These are phyloP conservation scores for Panorpa germanica DNA, from an alignment of 2,888 invertebrate genomes.

Conservation along the genomic window DNA sequence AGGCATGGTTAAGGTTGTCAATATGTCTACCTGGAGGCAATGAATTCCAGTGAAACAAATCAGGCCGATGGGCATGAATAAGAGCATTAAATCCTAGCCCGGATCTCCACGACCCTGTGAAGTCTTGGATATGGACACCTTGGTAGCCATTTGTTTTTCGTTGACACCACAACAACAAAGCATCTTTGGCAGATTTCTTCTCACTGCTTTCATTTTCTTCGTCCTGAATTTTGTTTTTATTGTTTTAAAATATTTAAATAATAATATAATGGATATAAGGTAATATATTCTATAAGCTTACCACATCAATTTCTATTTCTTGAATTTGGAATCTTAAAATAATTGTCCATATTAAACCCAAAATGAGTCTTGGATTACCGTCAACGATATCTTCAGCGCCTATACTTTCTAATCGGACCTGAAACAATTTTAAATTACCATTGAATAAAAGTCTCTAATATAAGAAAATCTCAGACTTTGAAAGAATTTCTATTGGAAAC, in stretches of 20 bases:
- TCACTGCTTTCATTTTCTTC: conserved; percentile 93
- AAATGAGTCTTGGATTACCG: conserved; percentile 88
- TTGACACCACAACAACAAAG: conserved; percentile 94
- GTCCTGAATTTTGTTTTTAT: conserved; percentile 34
- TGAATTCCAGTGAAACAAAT: conserved; percentile 74
- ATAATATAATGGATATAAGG: background rate
- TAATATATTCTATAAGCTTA: conserved; percentile 26
- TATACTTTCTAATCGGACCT: conserved; percentile 94
- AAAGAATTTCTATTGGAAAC: no score
- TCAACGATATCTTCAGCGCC: conserved; percentile 99
- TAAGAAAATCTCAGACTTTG: no score
- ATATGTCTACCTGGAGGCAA: conserved; percentile 70
- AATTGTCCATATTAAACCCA: conserved; percentile 98
- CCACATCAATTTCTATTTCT: conserved; percentile 93
- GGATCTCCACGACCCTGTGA: conserved; percentile 86
- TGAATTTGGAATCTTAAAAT: conserved; percentile 98
- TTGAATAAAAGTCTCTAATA: no score
- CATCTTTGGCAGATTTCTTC: conserved; percentile 98
- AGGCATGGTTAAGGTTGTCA: conserved; percentile 94
- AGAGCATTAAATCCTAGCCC: conserved; percentile 97
- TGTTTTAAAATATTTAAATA: background rate
- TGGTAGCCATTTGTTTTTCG: conserved; percentile 91
- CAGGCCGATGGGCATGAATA: conserved; percentile 93
- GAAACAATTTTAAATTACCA: no score
- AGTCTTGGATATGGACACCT: conserved; percentile 75